Evolutionary conservation across 2,113 vertebrate species (phyloP), one percentile per base, ranked within the genome.

Genomic region (Lanius collurio): DNA sequence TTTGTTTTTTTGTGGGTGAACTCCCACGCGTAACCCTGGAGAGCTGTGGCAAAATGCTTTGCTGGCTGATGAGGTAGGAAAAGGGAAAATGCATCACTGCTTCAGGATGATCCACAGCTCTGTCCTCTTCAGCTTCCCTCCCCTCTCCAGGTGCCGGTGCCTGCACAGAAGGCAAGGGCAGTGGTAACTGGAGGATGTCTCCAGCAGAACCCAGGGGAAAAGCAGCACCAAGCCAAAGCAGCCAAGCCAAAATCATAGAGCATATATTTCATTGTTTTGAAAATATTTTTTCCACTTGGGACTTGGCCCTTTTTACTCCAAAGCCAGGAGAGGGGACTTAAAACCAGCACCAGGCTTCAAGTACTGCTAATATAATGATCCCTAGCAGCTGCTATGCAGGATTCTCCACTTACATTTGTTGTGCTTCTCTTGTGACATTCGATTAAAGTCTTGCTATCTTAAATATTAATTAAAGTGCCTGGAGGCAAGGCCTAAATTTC

Each of bases 401-500:
- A 83, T 93, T 97, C 68, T 88, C 80, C 67, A 73, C 79, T 76
- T 83, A 60, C n/a, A 44, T 94, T 87, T 92, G 63, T 42, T 95
- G 88, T 95, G 49, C 47, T 82, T 79, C 53, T 91, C 89, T 50
- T 24, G 8, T 97, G 86, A 95, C 60, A 95, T 85, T 88, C 89
- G 91, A 95, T 97, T 96, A 76, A 97, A 95, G 55, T 93, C 80
- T 96, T 13, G 1, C 69, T 90, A 55, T 78, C 55, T 41, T 90
- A 79, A 76, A 81, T 93, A 63, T 96, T 97, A 97, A 97, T 96
- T 95, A 91, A 79, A 96, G 73, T 91, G 70, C 84, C 95, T 89
- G 81, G 87, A 96, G 95, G 79, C 71, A 6, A 93, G 81, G 70
- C 85, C 94, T 55, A 63, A 89, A 95, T 97, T 97, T 98, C 95